Evolutionary conservation across 2,888 invertebrate genomes (phyloP).

Genomic region (Eristalinus sepulchralis): DNA sequence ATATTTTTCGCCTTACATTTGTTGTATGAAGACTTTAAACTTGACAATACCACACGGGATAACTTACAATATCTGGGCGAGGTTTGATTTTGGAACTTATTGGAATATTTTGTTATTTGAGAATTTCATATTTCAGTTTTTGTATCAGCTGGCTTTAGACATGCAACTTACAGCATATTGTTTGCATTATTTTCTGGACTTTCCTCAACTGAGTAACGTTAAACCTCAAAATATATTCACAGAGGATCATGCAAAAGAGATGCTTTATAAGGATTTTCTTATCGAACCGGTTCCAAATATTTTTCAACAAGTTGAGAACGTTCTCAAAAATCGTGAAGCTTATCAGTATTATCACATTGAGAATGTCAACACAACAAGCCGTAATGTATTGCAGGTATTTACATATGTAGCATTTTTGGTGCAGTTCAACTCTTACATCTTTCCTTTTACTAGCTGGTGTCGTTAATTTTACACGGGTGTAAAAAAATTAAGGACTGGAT

Average conservation of each 20-base stretch:
- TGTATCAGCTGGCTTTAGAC: constrained; percentile 90
- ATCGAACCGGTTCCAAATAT: constrained; percentile 84
- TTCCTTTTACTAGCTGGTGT: constrained; percentile 74
- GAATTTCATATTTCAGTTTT: constrained; percentile 80
- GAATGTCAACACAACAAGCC: constrained; percentile 87
- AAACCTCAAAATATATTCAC: constrained; percentile 77
- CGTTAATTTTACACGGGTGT: constrained; percentile 77
- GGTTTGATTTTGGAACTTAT: constrained; percentile 71
- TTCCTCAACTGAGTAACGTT: constrained; percentile 84
- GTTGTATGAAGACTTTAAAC: constrained; percentile 94
- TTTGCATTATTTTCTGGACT: constrained; percentile 93
- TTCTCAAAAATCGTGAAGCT: constrained; percentile 83
- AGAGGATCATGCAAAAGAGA: constrained; percentile 83
- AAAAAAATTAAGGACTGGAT: constrained; percentile 78
- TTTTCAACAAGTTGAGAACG: constrained; percentile 86
- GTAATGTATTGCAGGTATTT: constrained; percentile 88
- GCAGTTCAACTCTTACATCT: background rate
- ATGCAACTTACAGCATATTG: constrained; percentile 87
- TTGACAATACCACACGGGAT: constrained; percentile 87
- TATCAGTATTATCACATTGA: constrained; percentile 87
- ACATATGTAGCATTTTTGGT: background rate
- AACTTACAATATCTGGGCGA: constrained; percentile 86
- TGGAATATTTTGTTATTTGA: background rate
- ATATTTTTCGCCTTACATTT: constrained; percentile 92
- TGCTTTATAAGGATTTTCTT: constrained; percentile 82